Evolutionary conservation across 1,140 invertebrate genomes (phyloP).

Genomic region (Chlorops oryzae): DNA sequence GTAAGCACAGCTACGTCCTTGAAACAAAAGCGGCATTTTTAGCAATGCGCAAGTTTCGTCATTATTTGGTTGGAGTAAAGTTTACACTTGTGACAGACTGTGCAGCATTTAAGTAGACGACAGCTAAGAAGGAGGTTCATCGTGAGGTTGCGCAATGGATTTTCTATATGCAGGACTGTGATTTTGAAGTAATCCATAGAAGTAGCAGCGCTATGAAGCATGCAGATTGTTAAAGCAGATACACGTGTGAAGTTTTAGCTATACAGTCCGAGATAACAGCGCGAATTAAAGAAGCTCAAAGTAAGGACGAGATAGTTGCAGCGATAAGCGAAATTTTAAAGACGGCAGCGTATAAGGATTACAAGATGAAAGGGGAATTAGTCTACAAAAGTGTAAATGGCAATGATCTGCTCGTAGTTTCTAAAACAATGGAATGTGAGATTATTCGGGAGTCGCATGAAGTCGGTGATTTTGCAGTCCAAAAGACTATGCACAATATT

Average conservation of each 20-base stretch:
- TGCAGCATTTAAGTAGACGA: slow-evolving; percentile 35
- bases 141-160: slow-evolving; percentile 29
- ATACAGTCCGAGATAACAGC: slow-evolving; percentile 3
- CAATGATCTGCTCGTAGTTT: slow-evolving; percentile 27
- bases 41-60: slow-evolving; percentile 25
- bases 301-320: slow-evolving; percentile 11
- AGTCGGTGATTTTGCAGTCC: slow-evolving; percentile 39
- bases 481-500: slow-evolving; percentile 43
- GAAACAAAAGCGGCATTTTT: slow-evolving; percentile 50
- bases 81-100: slow-evolving; percentile 30
- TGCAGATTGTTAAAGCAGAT: slow-evolving; percentile 31
- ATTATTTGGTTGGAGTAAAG: slow-evolving; percentile 19
- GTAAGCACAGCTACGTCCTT: slow-evolving; percentile 40
- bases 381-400: slow-evolving; percentile 24
- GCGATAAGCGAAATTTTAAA: not conserved
- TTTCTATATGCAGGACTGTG: slow-evolving; percentile 26
- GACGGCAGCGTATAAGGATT: slow-evolving; percentile 2
- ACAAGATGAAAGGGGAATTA: slow-evolving; percentile 22
- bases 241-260: slow-evolving; percentile 12
- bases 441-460: slow-evolving; percentile 35
- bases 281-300: slow-evolving; percentile 15
- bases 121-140: slow-evolving; percentile 30
- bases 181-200: slow-evolving; percentile 26
- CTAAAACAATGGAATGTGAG: slow-evolving; percentile 28
- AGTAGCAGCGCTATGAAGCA: slow-evolving; percentile 25